phyloP scores from a whole-genome alignment of 2,113 vertebrate species.

The Holacanthus passer region DNA sequence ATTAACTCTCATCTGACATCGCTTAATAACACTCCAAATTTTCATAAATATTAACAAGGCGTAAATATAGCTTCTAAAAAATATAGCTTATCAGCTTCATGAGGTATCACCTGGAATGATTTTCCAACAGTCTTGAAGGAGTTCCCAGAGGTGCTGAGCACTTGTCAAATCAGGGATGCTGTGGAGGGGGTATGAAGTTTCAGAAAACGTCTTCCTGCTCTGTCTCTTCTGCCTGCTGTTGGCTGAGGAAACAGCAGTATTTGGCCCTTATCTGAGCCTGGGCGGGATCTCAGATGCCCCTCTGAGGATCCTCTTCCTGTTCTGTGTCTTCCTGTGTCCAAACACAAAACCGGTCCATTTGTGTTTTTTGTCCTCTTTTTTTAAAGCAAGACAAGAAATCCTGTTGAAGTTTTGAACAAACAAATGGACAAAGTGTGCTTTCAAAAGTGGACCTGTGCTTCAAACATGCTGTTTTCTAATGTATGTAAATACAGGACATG shows the following conservation, averaged over 20 bases:
- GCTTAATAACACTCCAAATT: too few species aligned
- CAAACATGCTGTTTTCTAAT: not conserved
- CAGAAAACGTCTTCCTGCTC: conserved; percentile 90
- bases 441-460: not conserved
- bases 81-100: too few species aligned
- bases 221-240: conserved; percentile 90
- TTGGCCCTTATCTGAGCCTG: conserved; percentile 89
- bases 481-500: too few species aligned
- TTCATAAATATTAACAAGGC: too few species aligned
- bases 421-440: too few species aligned
- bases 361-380: not conserved
- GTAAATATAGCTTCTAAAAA: too few species aligned
- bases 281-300: conserved; percentile 86
- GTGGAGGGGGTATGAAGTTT: conserved; percentile 91
- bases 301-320: conserved; percentile 89
- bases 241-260: conserved; percentile 89
- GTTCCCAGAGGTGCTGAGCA: too few species aligned
- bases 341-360: not conserved
- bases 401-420: too few species aligned
- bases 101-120: too few species aligned
- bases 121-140: too few species aligned
- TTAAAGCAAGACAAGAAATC: not conserved
- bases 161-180: conserved; percentile 86
- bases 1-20: too few species aligned
- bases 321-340: conserved; percentile 87